phyloP scores from a whole-genome alignment of 2,888 invertebrate genomes.

The Nomada hirtipes region DNA sequence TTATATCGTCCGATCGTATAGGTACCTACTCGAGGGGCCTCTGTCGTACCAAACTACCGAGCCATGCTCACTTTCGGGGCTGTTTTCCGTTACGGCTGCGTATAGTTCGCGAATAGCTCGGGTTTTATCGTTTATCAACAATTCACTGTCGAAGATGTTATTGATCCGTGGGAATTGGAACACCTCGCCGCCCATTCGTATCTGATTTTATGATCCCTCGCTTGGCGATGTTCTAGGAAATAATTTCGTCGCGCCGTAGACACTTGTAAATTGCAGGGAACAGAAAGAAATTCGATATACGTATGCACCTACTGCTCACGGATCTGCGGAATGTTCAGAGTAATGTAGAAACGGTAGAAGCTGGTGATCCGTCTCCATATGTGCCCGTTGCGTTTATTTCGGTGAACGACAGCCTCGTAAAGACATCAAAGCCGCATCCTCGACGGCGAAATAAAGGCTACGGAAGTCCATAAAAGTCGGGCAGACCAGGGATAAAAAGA shows the following conservation, averaged over 20 bases:
- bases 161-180: not conserved
- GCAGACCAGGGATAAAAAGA: constrained; percentile 17
- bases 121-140: constrained; percentile 21
- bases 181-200: not conserved
- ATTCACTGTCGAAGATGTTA: not conserved
- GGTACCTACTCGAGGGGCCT: not conserved
- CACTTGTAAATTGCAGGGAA: too few species aligned
- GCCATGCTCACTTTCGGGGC: constrained; percentile 13
- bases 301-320: too few species aligned
- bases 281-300: too few species aligned
- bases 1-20: constrained; percentile 10
- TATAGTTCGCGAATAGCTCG: not conserved
- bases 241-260: too few species aligned
- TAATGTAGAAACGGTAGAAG: constrained; percentile 13
- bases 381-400: constrained; percentile 50
- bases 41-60: not conserved
- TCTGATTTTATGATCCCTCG: not conserved
- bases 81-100: constrained; percentile 7
- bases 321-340: constrained; percentile 1
- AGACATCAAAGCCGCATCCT: constrained; percentile 55
- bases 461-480: constrained; percentile 58
- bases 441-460: constrained; percentile 43
- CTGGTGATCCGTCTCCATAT: constrained; percentile 23
- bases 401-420: constrained; percentile 51
- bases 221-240: too few species aligned